A percentile compares a stretch with the other conserved stretches of the same genome.
These are phyloP conservation scores for Reticulitermes speratus DNA, from an alignment of 1,140 invertebrate genomes.

Conservation along the genomic window DNA sequence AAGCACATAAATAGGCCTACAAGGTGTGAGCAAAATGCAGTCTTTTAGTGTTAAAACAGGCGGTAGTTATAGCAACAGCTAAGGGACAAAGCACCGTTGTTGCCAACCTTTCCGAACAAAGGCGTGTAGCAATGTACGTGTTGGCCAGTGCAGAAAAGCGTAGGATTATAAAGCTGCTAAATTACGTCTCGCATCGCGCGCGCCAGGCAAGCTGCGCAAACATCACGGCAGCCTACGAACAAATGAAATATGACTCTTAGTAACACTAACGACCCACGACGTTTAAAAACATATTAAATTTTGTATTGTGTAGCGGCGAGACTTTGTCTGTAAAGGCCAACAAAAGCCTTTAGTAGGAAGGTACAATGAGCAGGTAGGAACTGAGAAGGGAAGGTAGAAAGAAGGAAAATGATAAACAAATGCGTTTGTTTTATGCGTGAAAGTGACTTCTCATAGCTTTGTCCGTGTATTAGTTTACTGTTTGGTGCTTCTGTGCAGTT, in stretches of 20 bases:
- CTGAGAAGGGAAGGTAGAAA: background rate
- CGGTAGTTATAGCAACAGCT: too few species aligned
- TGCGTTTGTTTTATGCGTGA: background rate
- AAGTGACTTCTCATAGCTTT: background rate
- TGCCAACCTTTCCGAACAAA: background rate
- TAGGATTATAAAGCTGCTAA: background rate
- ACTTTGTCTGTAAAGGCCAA: background rate
- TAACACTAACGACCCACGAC: constrained; percentile 16
- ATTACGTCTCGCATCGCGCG: background rate
- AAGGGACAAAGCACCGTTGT: too few species aligned
- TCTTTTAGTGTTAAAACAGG: too few species aligned
- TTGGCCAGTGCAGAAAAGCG: too few species aligned
- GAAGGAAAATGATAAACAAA: background rate
- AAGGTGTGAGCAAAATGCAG: too few species aligned
- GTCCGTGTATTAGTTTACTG: background rate
- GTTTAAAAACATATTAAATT: constrained; percentile 16
- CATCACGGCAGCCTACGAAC: background rate
- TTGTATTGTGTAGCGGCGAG: background rate
- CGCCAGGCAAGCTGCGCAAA: background rate
- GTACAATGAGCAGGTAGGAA: background rate
- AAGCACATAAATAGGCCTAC: too few species aligned
- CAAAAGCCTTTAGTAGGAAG: constrained; percentile 1
- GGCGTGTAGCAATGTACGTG: background rate
- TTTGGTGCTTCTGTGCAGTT: background rate
- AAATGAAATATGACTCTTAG: background rate